Evolutionary conservation across 2,113 vertebrate genomes (phyloP).

Genomic region (Pholis gunnellus): DNA sequence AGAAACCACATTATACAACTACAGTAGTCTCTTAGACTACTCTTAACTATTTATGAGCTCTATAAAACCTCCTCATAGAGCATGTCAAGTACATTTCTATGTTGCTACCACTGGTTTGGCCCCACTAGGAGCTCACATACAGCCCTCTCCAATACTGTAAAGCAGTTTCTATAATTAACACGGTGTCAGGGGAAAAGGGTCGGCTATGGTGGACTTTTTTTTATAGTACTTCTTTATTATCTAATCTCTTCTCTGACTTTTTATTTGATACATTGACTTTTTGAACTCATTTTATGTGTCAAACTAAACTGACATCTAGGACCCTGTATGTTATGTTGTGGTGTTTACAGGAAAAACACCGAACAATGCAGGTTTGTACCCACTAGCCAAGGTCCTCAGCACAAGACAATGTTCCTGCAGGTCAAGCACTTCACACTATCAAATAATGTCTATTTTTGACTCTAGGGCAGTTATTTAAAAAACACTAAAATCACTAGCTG

Average conservation of each 20-base stretch:
- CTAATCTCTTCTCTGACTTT: not conserved
- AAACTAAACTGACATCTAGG: not conserved
- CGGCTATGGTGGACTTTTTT: not conserved
- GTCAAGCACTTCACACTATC: not conserved
- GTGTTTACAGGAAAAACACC: constrained; percentile 65
- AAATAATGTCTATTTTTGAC: not conserved
- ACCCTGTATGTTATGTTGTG: constrained; percentile 40
- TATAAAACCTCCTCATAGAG: constrained; percentile 11
- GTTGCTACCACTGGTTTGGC: constrained; percentile 25
- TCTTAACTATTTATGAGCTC: constrained; percentile 43
- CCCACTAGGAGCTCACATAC: not conserved
- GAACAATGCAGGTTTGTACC: constrained; percentile 38
- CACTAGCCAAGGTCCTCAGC: not conserved
- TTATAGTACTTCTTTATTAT: not conserved
- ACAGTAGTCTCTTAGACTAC: constrained; percentile 30
- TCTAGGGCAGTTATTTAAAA: not conserved
- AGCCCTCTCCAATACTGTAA: constrained; percentile 10
- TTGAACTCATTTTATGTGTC: constrained; percentile 19
- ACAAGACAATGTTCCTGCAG: constrained; percentile 8
- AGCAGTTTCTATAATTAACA: constrained; percentile 39
- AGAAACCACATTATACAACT: constrained; percentile 33
- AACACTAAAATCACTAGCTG: not conserved
- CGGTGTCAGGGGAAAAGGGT: not conserved
- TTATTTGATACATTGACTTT: constrained; percentile 11
- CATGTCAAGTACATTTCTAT: constrained; percentile 55